phyloP scores from a whole-genome alignment of 2,797 vertebrate genomes.

The Oreonectes daqikongensis region DNA sequence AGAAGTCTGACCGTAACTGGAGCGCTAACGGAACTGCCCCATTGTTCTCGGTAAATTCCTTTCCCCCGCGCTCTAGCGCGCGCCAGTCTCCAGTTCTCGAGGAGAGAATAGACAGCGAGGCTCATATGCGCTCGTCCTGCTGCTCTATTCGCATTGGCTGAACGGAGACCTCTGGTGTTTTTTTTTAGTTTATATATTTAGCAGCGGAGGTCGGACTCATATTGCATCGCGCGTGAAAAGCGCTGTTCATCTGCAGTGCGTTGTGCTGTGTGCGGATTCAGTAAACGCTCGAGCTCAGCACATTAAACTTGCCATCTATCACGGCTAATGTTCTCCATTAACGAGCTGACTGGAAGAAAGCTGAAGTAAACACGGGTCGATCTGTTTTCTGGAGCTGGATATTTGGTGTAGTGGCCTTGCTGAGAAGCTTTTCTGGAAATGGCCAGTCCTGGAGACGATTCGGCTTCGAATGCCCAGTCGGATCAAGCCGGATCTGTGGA shows the following conservation, averaged over 20 bases:
- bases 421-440: constrained; percentile 71
- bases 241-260: constrained; percentile 48
- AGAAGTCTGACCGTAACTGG: constrained; percentile 23
- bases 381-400: constrained; percentile 21
- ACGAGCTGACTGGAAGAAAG: not conserved
- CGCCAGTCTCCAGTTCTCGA: constrained; percentile 25
- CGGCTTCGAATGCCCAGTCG: constrained; percentile 70
- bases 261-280: constrained; percentile 51
- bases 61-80: constrained; percentile 28
- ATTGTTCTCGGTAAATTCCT: constrained; percentile 51
- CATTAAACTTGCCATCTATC: constrained; percentile 11
- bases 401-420: constrained; percentile 42
- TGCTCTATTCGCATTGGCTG: constrained; percentile 63
- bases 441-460: constrained; percentile 80
- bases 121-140: constrained; percentile 37
- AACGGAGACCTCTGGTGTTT: constrained; percentile 45
- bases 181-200: constrained; percentile 70
- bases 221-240: constrained; percentile 58
- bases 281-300: constrained; percentile 31
- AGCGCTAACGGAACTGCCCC: constrained; percentile 47
- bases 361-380: constrained; percentile 17
- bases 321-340: not conserved
- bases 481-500: constrained; percentile 71
- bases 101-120: constrained; percentile 49
- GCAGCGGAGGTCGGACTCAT: constrained; percentile 57